Evolutionary conservation across 53 echinoderm and acorn worm species (phyloP), one percentile per base, ranked within the genome.

Genomic region (Holothuria leucospilota): DNA sequence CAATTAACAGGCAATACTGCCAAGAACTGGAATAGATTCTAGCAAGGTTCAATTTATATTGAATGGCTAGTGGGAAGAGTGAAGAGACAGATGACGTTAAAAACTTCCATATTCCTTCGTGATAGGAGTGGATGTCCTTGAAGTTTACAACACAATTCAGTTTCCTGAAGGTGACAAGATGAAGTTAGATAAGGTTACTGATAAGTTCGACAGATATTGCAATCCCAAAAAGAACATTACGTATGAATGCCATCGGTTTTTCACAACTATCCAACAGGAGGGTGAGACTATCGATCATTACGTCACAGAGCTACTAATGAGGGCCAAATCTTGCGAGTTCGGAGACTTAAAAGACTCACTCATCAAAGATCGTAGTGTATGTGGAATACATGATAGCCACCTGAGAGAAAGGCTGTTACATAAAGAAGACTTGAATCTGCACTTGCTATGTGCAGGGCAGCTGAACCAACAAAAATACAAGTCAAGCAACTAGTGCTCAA

Each of bases 181-280:
- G 92, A 71, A 65, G 5, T 71, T 89, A 60, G 83, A 78, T 39
- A 82, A 81, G 15, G 89, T 92, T 38, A 71, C 81, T 30, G 71
- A 60, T 62, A 89, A 89, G 75, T 75, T 89, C 23, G 89, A 89
- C 53, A 68, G 63, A 42, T 89, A 89, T 64, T 92, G 89, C 69
- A 89, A 63, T 23, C 92, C 89, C 2, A 92, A 89, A 63, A 75
- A 74, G 26, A 92, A 89, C 69, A 53, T 89, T 8, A 89, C 89
- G 26, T 85, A 85, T 59, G 85, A 85, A 28, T 25, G 69, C 42
- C 85, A 85, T 70, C 68, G 42, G 51, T 85, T 85, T 72, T 72
- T 85, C 59, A 85, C 60, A 29, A 59, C 71, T 13, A 12, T 21
- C 73, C 86, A 58, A 12, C 53, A 71, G 39, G 10, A 13, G 30